Conservation (phyloP, 2,797 vertebrate species). For the Ataeniobius toweri region DNA sequence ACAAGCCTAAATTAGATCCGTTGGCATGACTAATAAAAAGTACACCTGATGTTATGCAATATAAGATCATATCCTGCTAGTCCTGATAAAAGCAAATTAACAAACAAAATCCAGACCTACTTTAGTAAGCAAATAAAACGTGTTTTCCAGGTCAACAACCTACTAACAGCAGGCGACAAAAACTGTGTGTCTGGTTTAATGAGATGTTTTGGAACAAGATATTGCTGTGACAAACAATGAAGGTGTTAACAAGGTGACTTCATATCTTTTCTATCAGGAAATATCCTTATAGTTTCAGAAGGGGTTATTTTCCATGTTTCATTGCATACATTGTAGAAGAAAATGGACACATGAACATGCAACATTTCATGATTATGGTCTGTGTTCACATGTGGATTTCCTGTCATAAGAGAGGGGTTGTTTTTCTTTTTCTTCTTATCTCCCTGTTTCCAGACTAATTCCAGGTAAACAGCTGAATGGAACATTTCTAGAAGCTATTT, state of each 20-base stretch:
- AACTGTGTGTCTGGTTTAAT: constrained; percentile 9
- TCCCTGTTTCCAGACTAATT: background rate
- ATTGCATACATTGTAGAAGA: constrained; percentile 36
- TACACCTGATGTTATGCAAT: background rate
- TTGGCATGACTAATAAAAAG: background rate
- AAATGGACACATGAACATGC: background rate
- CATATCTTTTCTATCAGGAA: constrained; percentile 3
- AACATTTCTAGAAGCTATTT: background rate
- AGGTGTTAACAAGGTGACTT: background rate
- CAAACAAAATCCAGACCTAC: background rate
- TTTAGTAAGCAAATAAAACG: background rate
- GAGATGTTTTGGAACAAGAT: background rate
- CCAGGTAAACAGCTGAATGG: background rate
- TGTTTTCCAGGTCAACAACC: background rate
- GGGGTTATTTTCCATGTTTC: constrained; percentile 18
- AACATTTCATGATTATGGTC: constrained; percentile 17
- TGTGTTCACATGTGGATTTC: constrained; percentile 5
- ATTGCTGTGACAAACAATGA: constrained; percentile 21
- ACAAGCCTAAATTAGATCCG: background rate
- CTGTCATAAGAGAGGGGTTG: background rate
- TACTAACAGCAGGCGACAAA: background rate
- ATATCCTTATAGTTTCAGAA: background rate
- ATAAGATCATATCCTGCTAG: background rate
- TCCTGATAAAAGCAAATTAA: constrained; percentile 1
- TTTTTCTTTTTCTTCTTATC: constrained; percentile 5